Conservation (phyloP, 1,140 invertebrate genomes). For the Saccostrea cuccullata region DNA sequence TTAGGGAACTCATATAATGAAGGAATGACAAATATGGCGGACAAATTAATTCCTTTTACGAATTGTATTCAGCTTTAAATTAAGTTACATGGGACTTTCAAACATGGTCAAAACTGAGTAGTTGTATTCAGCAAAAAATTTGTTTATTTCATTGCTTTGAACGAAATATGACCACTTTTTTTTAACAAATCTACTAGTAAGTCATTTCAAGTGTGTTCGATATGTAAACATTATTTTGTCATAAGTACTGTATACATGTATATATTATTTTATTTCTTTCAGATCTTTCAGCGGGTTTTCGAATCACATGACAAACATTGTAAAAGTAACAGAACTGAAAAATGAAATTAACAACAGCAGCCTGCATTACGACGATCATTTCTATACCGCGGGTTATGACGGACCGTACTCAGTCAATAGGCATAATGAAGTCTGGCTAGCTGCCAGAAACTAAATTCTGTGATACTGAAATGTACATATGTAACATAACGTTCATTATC, state of each 20-base stretch:
- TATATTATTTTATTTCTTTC: slow-evolving; percentile 4
- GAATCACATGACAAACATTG: not conserved
- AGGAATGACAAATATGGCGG: too few species aligned
- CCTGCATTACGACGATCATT: slow-evolving; percentile 25
- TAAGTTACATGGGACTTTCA: too few species aligned
- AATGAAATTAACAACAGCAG: slow-evolving; percentile 38
- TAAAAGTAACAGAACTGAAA: slow-evolving; percentile 29
- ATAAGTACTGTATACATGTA: not conserved
- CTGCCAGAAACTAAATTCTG: slow-evolving; percentile 25
- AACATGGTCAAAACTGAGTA: too few species aligned
- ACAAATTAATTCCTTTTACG: too few species aligned
- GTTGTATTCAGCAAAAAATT: too few species aligned
- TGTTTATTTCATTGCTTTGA: too few species aligned
- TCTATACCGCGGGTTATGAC: slow-evolving; percentile 45
- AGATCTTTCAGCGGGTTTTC: slow-evolving; percentile 52
- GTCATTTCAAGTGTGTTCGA: too few species aligned
- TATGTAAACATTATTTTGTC: not conserved
- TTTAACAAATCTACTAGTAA: too few species aligned
- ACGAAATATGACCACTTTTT: too few species aligned
- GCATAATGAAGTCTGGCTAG: slow-evolving; percentile 53
- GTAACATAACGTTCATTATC: too few species aligned
- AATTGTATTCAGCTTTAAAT: too few species aligned
- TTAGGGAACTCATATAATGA: too few species aligned
- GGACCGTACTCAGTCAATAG: slow-evolving; percentile 38
- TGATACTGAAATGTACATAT: not conserved